Evolutionary conservation across 2,113 vertebrate genomes (phyloP), one percentile per base, ranked within the genome.

Genomic region (Chinchilla lanigera): DNA sequence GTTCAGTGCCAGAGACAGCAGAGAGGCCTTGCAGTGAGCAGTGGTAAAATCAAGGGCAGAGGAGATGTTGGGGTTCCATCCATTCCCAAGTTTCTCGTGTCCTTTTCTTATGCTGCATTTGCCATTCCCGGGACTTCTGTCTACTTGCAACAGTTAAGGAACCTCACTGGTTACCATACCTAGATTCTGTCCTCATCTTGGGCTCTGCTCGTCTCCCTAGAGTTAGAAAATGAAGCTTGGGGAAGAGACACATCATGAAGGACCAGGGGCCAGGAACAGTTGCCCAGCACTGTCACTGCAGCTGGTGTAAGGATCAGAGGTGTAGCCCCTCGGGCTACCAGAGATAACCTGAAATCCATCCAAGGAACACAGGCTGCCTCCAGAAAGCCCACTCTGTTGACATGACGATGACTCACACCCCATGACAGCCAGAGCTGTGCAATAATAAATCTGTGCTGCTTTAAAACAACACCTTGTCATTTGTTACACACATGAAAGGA

Each of bases 131-230:
- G 82, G 33, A 30, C 5, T 14, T 19, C 8, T 35, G 60, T 52
- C n/a, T 24, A 35, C 47, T 50, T 41, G n/a, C 54, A 44, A 16
- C 12, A 30, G 10, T 16, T 19, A 35, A 3, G 33, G 75, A 47
- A 54, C 22, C 26, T 22, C 44, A 4, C 0, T n/a, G 65, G 50
- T 69, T 5, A 5, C 30, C 17, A 12, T 33, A 1, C 3, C 1
- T 16, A 24, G 24, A 33, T 10, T 47, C 2, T 44, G n/a, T 83
- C 2, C 26, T 69, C 9, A 61, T 81, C 30, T 54, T 56, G 71
- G 35, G 60, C 44, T 96, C 41, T 56, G 6, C 65, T 44, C 20
- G 22, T 71, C 28, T 7, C 9, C 14, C 52, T 5, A 22, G 4
- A 3, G 44, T 65, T 75, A 78, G 60, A 71, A 86, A 75, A n/a